phyloP scores from a whole-genome alignment of 2,797 vertebrate genomes.

The Zalophus californianus region DNA sequence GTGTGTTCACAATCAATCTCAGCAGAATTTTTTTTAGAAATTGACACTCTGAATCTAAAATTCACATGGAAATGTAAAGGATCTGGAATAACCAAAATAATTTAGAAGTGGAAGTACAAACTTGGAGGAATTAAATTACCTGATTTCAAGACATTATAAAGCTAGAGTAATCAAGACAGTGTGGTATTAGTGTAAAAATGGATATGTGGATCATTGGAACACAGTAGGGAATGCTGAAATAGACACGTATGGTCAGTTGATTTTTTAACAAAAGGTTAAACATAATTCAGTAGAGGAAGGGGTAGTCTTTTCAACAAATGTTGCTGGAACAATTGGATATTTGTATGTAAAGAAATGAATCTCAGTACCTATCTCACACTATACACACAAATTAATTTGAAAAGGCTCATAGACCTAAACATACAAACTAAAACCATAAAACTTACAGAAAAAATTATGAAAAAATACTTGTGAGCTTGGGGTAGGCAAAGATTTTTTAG shows the following conservation, averaged over 20 bases:
- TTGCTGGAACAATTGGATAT: conserved; percentile 26
- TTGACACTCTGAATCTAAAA: conserved; percentile 24
- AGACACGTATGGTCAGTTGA: not conserved
- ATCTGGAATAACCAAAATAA: not conserved
- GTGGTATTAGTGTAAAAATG: conserved; percentile 23
- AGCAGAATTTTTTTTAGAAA: not conserved
- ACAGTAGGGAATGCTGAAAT: not conserved
- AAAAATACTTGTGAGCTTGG: not conserved
- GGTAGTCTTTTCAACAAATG: not conserved
- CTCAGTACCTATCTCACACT: not conserved
- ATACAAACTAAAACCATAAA: conserved; percentile 16
- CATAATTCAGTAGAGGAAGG: not conserved
- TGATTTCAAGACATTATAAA: conserved; percentile 19
- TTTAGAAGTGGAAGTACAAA: conserved; percentile 24
- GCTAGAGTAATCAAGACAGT: not conserved
- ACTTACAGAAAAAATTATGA: not conserved
- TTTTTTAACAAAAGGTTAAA: not conserved
- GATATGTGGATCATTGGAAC: not conserved
- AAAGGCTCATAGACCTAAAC: not conserved
- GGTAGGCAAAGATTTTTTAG: conserved; percentile 18
- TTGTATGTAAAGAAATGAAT: conserved; percentile 5
- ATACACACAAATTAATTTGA: conserved; percentile 17
- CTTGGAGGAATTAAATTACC: not conserved
- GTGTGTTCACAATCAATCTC: not conserved
- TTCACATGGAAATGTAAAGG: not conserved